Base-by-base conservation (phyloP, 2,113 vertebrate genomes). In the Ariopsis seemanni region DNA sequence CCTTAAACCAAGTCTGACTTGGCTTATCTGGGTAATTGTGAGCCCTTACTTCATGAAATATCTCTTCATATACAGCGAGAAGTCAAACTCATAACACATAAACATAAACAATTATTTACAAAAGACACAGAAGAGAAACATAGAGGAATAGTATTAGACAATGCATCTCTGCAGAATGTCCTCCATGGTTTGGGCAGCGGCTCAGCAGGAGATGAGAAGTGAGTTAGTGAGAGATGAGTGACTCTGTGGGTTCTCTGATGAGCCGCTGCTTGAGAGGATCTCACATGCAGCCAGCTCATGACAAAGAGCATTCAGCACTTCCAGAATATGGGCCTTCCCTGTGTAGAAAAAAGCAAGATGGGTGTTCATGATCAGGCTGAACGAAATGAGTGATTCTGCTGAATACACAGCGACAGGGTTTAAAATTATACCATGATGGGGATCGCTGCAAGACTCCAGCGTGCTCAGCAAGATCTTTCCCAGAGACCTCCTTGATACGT, bases 381-480 rank as follows among this genome's bases (percentile, higher is more conserved):
- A 84, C 30, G 17, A 52, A 20, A 12, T 7, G 2, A 30, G 9
- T 50, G 60, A 50, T 83, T 82, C 82, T 65, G 60, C 25, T 83
- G 22, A 42, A 62, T 25, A 88, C 7, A 74, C 5, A 52, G n/a
- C 17, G 58, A 88, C 27, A 78, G 34, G 8, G 7, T 83, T 82
- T 71, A 72, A n/a, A 83, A 52, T 34, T 90, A 88, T 94, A 99
- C 97, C 97, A 10, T 96, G 96, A 0, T 96, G 93, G 0, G 95
- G 95, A 85, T 96, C 96, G 71, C 62, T 92, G 93, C 96, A 97
- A 63, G 96, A 95, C 88, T 97, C 97, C 96, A 98, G 93, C 15
- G 97, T 96, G 93, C 94, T 97, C 92, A 99, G 95, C 93, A 99
- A 86, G 90, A 97, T 97, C 95, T 97, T 98, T 88, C 97, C 97